A percentile compares a stretch with the other conserved stretches of the same genome.
These are phyloP conservation scores for Gymnosoma rotundatum DNA, from an alignment of 2,888 invertebrate genomes.

Conservation along the genomic window DNA sequence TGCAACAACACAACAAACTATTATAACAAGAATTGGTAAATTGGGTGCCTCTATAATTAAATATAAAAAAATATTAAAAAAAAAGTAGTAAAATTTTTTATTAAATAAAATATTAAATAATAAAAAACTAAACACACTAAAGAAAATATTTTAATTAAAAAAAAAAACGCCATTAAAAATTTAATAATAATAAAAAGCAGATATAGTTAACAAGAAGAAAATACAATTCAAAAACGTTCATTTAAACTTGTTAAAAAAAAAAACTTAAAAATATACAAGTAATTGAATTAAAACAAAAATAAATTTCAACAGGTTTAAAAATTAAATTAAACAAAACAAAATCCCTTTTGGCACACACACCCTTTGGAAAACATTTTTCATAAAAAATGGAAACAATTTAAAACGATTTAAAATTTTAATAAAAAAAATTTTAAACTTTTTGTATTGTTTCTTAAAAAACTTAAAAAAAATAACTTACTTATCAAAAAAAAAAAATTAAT, in stretches of 20 bases:
- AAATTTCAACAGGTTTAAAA: conserved; percentile 34
- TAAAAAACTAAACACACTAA: conserved; percentile 57
- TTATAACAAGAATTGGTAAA: conserved; percentile 79
- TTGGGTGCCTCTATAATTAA: conserved; percentile 80
- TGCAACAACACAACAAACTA: conserved; percentile 60
- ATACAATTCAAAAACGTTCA: conserved; percentile 83
- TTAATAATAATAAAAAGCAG: conserved; percentile 68
- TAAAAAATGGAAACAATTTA: conserved; percentile 23
- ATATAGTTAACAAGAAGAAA: conserved; percentile 70
- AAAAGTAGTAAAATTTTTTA: conserved; percentile 80
- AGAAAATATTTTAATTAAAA: conserved; percentile 70
- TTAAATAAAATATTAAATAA: conserved; percentile 75
- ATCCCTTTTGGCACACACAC: conserved; percentile 77
- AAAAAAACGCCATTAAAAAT: conserved; percentile 61
- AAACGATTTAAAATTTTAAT: conserved; percentile 48
- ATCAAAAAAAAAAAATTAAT: conserved; percentile 17
- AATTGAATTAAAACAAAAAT: conserved; percentile 48
- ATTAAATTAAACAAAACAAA: conserved; percentile 53
- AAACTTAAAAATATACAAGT: conserved; percentile 19
- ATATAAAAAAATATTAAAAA: conserved; percentile 75
- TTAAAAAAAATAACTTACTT: not conserved
- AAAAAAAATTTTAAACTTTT: conserved; percentile 50
- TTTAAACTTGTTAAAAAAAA: conserved; percentile 74
- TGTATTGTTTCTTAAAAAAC: conserved; percentile 11
- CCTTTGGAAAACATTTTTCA: conserved; percentile 80